phyloP scores from a whole-genome alignment of 2,113 vertebrate species.

The Phrynosoma platyrhinos region DNA sequence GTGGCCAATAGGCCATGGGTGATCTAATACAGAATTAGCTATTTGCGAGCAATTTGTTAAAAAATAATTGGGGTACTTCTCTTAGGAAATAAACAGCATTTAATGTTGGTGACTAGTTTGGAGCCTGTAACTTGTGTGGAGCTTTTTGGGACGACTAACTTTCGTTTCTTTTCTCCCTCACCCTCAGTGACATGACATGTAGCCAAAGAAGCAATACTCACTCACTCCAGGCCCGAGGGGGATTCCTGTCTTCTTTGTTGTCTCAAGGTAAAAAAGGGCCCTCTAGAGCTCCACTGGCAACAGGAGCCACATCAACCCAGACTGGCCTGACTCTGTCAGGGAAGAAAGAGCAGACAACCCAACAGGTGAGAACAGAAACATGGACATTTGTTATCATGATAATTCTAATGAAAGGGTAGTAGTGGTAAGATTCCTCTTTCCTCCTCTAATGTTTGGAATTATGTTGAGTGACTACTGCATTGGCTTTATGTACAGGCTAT shows the following conservation, averaged over 20 bases:
- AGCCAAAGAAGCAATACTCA: slow-evolving; percentile 84
- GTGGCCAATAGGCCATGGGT: not conserved
- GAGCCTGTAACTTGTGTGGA: not conserved
- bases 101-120: too few species aligned
- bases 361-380: slow-evolving; percentile 77
- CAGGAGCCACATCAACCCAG: slow-evolving; percentile 81
- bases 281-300: slow-evolving; percentile 70
- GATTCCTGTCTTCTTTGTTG: slow-evolving; percentile 91
- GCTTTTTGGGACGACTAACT: not conserved
- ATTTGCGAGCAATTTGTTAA: too few species aligned
- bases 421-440: not conserved
- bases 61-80: too few species aligned
- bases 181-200: slow-evolving; percentile 88
- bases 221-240: slow-evolving; percentile 84
- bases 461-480: slow-evolving; percentile 25
- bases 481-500: not conserved
- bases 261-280: slow-evolving; percentile 87
- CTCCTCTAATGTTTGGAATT: not conserved
- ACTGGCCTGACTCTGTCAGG: slow-evolving; percentile 59
- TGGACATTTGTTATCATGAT: not conserved
- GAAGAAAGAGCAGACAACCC: slow-evolving; percentile 82
- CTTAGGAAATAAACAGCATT: too few species aligned
- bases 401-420: slow-evolving; percentile 22
- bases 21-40: not conserved
- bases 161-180: not conserved